Conservation (phyloP, 2,113 vertebrate species). For the Mus pahari region DNA sequence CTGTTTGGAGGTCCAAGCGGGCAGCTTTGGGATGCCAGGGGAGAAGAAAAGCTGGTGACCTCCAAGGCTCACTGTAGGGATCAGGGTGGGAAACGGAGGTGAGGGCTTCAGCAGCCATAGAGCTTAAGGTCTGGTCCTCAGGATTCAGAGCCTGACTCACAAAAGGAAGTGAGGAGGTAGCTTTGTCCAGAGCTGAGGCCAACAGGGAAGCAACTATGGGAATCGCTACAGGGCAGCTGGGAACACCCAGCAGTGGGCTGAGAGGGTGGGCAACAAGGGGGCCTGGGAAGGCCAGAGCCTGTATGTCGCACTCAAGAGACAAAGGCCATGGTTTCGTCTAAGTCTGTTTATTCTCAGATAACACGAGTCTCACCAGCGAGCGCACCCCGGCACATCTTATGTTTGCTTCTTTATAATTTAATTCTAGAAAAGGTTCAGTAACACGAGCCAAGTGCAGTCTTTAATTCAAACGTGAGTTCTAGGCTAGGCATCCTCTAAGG, state of each 20-base stretch:
- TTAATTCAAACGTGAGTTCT: constrained; percentile 12
- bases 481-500: constrained; percentile 69
- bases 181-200: background rate
- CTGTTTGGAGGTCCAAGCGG: background rate
- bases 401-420: constrained; percentile 47
- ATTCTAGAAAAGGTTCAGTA: constrained; percentile 71
- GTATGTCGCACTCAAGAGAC: background rate
- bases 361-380: background rate
- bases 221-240: background rate
- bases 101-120: background rate
- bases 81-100: too few relatives aligned
- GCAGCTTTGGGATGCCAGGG: background rate
- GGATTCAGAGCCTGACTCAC: background rate
- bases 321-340: background rate
- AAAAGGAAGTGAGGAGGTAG: background rate
- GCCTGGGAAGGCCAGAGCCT: accelerated
- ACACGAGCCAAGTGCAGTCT: constrained; percentile 65
- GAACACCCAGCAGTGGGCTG: background rate
- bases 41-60: background rate
- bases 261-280: background rate
- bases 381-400: background rate
- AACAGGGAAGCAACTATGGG: accelerated
- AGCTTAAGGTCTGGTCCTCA: background rate
- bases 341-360: constrained; percentile 81
- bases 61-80: background rate